Conservation (phyloP, 2,888 invertebrate species). For the Kryphioiulus occultus region DNA sequence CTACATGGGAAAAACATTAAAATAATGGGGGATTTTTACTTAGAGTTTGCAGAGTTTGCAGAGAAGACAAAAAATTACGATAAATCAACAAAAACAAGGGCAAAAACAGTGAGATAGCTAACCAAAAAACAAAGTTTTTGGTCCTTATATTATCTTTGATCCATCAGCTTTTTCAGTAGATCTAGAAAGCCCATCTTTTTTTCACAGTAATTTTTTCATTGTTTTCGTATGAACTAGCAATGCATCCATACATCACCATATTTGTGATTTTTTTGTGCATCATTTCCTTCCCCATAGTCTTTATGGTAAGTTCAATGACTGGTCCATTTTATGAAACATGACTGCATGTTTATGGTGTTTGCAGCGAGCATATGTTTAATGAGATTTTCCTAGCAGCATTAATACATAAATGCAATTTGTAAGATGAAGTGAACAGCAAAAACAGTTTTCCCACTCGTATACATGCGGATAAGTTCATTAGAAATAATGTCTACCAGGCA, state of each 20-base stretch:
- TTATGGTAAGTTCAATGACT: neutral
- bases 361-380: neutral
- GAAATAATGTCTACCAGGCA: neutral
- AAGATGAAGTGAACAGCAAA: constrained; percentile 13
- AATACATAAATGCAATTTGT: constrained; percentile 25
- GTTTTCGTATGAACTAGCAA: neutral
- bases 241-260: neutral
- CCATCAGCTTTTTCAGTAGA: neutral
- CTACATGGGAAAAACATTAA: neutral
- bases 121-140: neutral
- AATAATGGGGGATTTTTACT: neutral
- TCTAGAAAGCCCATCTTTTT: neutral
- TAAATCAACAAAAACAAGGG: neutral
- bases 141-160: neutral
- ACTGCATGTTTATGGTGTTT: neutral
- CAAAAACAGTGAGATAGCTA: neutral
- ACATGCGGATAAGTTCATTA: constrained; percentile 20
- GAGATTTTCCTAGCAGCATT: neutral
- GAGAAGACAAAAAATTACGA: neutral
- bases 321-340: neutral
- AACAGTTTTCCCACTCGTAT: neutral
- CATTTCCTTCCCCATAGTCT: neutral
- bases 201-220: neutral
- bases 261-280: too few species aligned
- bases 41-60: neutral